Percentiles rank a stretch among this genome's conserved stretches.
Conservation (phyloP, 1,140 invertebrate genomes). For the Cyrtorhinus lividipennis region DNA sequence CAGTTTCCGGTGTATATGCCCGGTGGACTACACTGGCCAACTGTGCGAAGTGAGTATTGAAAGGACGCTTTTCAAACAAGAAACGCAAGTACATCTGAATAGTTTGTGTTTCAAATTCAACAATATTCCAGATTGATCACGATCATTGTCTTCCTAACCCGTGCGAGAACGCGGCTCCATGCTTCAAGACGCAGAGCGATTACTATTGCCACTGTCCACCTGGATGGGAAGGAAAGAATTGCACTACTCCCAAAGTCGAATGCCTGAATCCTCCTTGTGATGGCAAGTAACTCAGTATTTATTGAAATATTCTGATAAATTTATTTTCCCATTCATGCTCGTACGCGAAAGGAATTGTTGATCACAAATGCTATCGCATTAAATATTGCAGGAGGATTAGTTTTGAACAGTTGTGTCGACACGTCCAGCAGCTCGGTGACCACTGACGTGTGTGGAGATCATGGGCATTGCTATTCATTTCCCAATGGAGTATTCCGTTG, state of each 20-base stretch:
- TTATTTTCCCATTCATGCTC: too few species aligned
- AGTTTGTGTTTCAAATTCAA: neutral
- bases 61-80: too few species aligned
- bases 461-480: constrained; percentile 56
- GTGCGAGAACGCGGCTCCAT: constrained; percentile 61
- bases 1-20: constrained; percentile 67
- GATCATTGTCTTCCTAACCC: constrained; percentile 70
- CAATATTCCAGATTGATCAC: constrained; percentile 48
- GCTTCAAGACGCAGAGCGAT: constrained; percentile 68
- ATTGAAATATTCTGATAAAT: neutral
- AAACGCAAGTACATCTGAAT: too few species aligned
- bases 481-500: constrained; percentile 48
- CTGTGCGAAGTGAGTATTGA: constrained; percentile 61
- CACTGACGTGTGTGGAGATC: constrained; percentile 48
- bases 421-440: constrained; percentile 8
- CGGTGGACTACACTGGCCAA: constrained; percentile 61
- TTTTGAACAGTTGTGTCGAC: constrained; percentile 19
- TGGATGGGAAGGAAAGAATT: constrained; percentile 79
- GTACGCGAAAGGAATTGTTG: too few species aligned
- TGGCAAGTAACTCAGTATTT: constrained; percentile 24
- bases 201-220: constrained; percentile 81
- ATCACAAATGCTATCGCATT: too few species aligned
- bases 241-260: constrained; percentile 50
- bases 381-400: neutral
- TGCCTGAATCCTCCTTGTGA: constrained; percentile 43